Percentiles rank a stretch among this genome's conserved stretches.
Conservation (phyloP, 2,888 invertebrate genomes). For the Macrophya alboannulata region DNA sequence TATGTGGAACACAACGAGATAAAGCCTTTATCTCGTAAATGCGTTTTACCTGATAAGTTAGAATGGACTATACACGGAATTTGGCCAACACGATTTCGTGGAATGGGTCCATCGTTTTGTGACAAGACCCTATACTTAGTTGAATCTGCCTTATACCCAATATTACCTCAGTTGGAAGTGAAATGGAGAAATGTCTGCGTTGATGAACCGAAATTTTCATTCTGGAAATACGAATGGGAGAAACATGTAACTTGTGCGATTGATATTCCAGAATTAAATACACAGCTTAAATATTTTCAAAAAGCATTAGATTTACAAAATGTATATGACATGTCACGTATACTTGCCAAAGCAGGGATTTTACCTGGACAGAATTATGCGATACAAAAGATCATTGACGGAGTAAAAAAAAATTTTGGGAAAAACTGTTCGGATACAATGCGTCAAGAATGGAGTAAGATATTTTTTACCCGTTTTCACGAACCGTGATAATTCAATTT, state of each 20-base stretch:
- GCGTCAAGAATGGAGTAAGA: slow-evolving; percentile 82
- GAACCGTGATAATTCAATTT: neutral
- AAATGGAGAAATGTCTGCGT: slow-evolving; percentile 90
- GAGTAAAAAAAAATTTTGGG: slow-evolving; percentile 82
- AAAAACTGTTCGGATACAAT: slow-evolving; percentile 85
- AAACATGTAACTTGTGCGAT: slow-evolving; percentile 93
- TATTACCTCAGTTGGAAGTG: slow-evolving; percentile 82
- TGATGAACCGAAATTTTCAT: slow-evolving; percentile 81
- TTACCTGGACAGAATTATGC: slow-evolving; percentile 79
- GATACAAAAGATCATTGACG: slow-evolving; percentile 80
- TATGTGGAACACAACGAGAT: slow-evolving; percentile 86
- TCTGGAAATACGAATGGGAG: slow-evolving; percentile 92
- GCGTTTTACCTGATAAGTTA: slow-evolving; percentile 85
- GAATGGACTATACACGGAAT: slow-evolving; percentile 91
- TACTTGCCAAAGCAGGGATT: slow-evolving; percentile 83
- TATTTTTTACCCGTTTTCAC: neutral
- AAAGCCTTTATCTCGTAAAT: slow-evolving; percentile 83
- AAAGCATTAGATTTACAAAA: slow-evolving; percentile 84
- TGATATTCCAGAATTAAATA: slow-evolving; percentile 81
- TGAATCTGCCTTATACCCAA: slow-evolving; percentile 82
- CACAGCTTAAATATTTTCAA: slow-evolving; percentile 87
- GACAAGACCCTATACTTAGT: slow-evolving; percentile 87
- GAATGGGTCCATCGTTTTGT: slow-evolving; percentile 87
- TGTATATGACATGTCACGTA: slow-evolving; percentile 83
- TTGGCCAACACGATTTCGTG: slow-evolving; percentile 89